Evolutionary conservation across 2,797 vertebrate genomes (phyloP).

Genomic region (Notamacropus eugenii): DNA sequence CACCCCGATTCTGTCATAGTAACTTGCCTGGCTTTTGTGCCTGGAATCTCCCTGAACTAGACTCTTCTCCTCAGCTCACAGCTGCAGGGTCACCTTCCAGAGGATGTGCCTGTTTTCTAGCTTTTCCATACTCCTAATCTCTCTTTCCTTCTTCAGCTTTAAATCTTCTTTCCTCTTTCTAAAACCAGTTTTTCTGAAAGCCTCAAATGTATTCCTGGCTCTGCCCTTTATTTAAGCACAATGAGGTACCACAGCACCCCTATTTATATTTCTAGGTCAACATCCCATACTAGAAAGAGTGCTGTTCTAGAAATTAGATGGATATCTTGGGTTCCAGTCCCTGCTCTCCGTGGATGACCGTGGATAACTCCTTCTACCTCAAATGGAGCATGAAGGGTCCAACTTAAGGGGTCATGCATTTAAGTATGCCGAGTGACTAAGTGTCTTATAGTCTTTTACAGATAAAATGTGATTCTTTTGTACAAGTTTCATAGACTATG

Average conservation of each 20-base stretch:
- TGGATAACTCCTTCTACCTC: neutral
- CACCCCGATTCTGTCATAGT: neutral
- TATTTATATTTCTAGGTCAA: neutral
- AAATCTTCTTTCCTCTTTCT: accelerated
- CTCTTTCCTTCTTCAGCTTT: neutral
- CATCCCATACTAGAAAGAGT: neutral
- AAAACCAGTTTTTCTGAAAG: neutral
- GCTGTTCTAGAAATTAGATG: neutral
- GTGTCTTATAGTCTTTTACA: neutral
- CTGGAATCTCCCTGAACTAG: neutral
- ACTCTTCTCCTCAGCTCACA: neutral
- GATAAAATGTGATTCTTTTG: neutral
- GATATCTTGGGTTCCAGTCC: neutral
- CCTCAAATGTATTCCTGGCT: neutral
- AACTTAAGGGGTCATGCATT: neutral
- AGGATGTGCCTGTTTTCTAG: neutral
- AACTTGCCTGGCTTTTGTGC: neutral
- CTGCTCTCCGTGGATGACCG: neutral
- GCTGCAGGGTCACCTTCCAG: neutral
- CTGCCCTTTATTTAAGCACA: neutral
- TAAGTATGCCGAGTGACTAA: neutral
- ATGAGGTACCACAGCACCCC: neutral
- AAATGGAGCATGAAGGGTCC: neutral
- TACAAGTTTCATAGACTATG: neutral
- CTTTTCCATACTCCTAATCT: neutral